phyloP scores from a whole-genome alignment of 2,797 vertebrate genomes.

The Eulemur rubriventer region DNA sequence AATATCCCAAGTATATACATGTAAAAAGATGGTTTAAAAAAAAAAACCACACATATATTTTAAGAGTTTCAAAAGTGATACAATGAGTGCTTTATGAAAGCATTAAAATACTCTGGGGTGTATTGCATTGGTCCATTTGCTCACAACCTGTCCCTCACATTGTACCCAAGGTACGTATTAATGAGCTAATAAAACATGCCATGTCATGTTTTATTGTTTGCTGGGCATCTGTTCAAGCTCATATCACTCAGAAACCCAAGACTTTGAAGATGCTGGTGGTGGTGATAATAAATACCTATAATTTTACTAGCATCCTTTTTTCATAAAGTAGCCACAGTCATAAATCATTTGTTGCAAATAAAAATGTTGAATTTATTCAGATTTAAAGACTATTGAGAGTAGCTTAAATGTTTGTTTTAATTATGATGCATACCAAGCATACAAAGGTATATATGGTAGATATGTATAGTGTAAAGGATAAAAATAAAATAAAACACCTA shows the following conservation, averaged over 20 bases:
- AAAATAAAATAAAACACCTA: slow-evolving; percentile 3
- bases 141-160: slow-evolving; percentile 75
- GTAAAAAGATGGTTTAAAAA: background rate
- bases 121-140: slow-evolving; percentile 77
- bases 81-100: slow-evolving; percentile 46
- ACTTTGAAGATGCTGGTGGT: slow-evolving; percentile 67
- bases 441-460: background rate
- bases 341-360: slow-evolving; percentile 71
- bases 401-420: slow-evolving; percentile 1
- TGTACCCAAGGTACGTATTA: slow-evolving; percentile 74
- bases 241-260: slow-evolving; percentile 71
- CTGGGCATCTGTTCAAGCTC: slow-evolving; percentile 79
- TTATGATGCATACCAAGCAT: slow-evolving; percentile 5
- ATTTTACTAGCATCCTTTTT: slow-evolving; percentile 74
- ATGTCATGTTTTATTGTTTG: slow-evolving; percentile 79
- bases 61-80: slow-evolving; percentile 49
- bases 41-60: background rate
- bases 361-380: slow-evolving; percentile 71
- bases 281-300: slow-evolving; percentile 66
- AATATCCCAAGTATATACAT: background rate
- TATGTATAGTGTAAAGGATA: background rate
- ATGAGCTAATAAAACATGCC: slow-evolving; percentile 79
- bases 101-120: slow-evolving; percentile 45
- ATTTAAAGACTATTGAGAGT: slow-evolving; percentile 63
- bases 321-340: slow-evolving; percentile 72